Evolutionary conservation across 2,113 vertebrate genomes (phyloP).

Genomic region (Corythornis cristatus): DNA sequence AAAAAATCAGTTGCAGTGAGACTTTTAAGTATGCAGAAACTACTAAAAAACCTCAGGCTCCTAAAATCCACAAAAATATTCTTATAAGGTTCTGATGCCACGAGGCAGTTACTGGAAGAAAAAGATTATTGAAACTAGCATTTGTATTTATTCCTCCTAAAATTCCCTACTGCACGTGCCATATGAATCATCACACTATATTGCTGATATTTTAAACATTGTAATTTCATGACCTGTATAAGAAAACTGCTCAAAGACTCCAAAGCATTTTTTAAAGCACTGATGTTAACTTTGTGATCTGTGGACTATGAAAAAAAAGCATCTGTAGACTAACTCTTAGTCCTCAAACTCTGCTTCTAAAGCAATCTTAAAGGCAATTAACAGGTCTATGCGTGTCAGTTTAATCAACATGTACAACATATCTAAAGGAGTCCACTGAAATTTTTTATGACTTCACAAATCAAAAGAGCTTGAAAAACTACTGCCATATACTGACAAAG

Average conservation of each 20-base stretch:
- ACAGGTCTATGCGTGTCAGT: not conserved
- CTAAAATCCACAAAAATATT: conserved; percentile 28
- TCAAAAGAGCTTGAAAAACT: not conserved
- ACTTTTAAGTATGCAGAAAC: not conserved
- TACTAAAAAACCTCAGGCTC: not conserved
- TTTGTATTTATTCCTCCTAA: not conserved
- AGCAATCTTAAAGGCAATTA: not conserved
- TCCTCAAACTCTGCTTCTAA: not conserved
- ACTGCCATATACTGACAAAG: not conserved
- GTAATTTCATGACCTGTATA: not conserved
- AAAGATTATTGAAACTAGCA: not conserved
- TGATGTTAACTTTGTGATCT: not conserved
- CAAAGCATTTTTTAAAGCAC: not conserved
- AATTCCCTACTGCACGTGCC: not conserved
- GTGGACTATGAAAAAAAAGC: not conserved
- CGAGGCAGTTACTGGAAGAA: not conserved
- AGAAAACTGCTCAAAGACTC: not conserved
- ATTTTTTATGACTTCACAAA: not conserved
- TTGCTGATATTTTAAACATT: not conserved
- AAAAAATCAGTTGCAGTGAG: not conserved
- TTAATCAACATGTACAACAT: not conserved
- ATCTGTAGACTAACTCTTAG: not conserved
- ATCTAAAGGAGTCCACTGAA: not conserved
- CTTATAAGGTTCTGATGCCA: not conserved
- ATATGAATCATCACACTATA: not conserved